Evolutionary conservation across 2,113 vertebrate genomes (phyloP).

Genomic region (Grammomys surdaster): DNA sequence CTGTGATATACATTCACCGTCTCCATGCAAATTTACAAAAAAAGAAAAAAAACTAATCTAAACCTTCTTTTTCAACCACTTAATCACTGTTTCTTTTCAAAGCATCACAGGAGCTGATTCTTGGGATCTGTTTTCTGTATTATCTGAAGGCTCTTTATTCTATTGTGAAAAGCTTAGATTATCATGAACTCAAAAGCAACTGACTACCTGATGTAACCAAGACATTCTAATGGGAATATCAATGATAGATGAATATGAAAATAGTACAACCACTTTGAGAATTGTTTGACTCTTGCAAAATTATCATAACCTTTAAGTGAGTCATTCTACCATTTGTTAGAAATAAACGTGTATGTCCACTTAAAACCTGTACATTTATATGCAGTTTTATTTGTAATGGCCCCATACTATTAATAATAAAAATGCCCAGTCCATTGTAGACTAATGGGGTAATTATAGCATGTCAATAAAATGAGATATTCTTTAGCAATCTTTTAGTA

Average conservation of each 20-base stretch:
- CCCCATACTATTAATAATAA: neutral
- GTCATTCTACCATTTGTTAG: neutral
- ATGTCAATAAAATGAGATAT: neutral
- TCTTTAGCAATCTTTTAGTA: neutral
- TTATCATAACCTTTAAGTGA: neutral
- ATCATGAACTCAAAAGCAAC: constrained; percentile 13
- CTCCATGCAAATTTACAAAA: neutral
- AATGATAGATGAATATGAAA: neutral
- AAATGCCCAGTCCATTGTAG: neutral
- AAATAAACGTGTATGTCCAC: neutral
- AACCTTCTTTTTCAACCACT: neutral
- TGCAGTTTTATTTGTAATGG: neutral
- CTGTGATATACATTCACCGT: no score
- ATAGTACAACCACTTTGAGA: neutral
- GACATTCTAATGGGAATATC: neutral
- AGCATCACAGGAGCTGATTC: neutral
- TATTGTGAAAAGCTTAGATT: constrained; percentile 6
- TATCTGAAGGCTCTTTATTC: neutral
- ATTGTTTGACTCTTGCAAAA: neutral
- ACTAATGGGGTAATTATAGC: neutral
- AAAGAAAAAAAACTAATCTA: neutral
- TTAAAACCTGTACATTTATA: neutral
- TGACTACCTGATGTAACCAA: neutral
- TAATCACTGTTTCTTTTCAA: neutral
- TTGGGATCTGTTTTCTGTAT: neutral